A percentile compares a stretch with the other conserved stretches of the same genome.
Evolutionary conservation across 2,888 invertebrate genomes (phyloP).

Genomic region (Drosophila subsilvestris): DNA sequence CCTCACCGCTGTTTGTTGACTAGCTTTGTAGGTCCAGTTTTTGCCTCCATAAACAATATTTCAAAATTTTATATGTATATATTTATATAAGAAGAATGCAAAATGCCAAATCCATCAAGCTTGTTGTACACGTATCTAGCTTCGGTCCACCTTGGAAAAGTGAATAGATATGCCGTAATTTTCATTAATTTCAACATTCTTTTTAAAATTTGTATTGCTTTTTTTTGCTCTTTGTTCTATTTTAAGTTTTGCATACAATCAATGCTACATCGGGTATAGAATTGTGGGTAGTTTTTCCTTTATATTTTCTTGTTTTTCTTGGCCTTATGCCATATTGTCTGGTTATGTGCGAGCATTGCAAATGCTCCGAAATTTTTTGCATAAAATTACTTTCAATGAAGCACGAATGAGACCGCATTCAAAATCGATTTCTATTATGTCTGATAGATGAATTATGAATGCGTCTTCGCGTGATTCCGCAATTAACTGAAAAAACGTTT

Average conservation of each 20-base stretch:
- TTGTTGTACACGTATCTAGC: slow-evolving; percentile 4
- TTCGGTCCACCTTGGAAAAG: slow-evolving; percentile 28
- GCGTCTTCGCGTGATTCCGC: slow-evolving; percentile 29
- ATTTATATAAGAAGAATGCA: slow-evolving; percentile 5
- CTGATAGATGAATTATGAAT: slow-evolving; percentile 62
- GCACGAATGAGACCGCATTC: slow-evolving; percentile 42
- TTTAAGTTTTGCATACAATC: slow-evolving; percentile 42
- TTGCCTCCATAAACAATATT: slow-evolving; percentile 20
- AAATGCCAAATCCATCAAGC: slow-evolving; percentile 53
- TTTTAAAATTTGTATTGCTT: slow-evolving; percentile 28
- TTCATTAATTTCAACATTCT: slow-evolving; percentile 33
- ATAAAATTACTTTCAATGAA: slow-evolving; percentile 62
- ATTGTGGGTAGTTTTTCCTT: slow-evolving; percentile 37
- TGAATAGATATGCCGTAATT: slow-evolving; percentile 15
- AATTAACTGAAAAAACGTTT: not conserved
- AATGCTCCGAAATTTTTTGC: slow-evolving; percentile 53
- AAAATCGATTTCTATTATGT: slow-evolving; percentile 68
- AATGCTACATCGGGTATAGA: slow-evolving; percentile 44
- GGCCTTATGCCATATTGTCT: slow-evolving; percentile 63
- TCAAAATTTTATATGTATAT: slow-evolving; percentile 26
- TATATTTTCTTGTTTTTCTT: slow-evolving; percentile 40
- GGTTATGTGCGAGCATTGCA: slow-evolving; percentile 66
- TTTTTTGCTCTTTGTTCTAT: slow-evolving; percentile 54
- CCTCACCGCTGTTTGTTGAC: slow-evolving; percentile 11
- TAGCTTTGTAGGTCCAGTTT: not conserved